Base-by-base conservation (phyloP, 2,797 vertebrate genomes). In the Rhincodon typus region DNA sequence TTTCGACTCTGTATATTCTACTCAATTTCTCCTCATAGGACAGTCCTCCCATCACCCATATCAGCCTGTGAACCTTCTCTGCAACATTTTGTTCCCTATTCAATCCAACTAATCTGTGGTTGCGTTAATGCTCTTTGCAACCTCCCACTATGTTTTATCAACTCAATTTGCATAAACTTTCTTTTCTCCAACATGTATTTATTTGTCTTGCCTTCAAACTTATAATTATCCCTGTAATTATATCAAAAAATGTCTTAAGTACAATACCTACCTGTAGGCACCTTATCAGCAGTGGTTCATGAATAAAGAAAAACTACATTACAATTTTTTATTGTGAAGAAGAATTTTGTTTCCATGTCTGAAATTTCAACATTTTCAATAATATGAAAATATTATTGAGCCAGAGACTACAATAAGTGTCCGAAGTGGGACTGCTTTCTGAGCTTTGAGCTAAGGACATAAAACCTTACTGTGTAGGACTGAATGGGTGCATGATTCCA, bases 331-430 rank as follows among this genome's bases (percentile, higher is more conserved):
- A 6, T 62, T 67, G 19, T 34, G 70, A 94, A 74, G 27, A 53
- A 95, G 46, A 27, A 77, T 95, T 95, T 53, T 95, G 70, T 95
- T 77, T 50, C 94, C 27, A 94, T 53, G 70, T 5, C 42, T 77
- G 46, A 27, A 77, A 74, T 95, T 74, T 46, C 69, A 94, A 74
- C 46, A 12, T 74, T 95, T 95, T 74, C 70, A 53, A 21, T 95
- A 95, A 67, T 21, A 21, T 46, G 70, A 13, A 74, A 4, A 30
- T 53, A 95, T 95, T 77, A 53, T 25, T 69, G 50, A 34, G 69
- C 46, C 10, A 74, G 94, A 74, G 13, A 30, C 13, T 53, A 95
- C 70, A 74, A 53, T 91, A 91, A 77, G 46, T 94, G 67, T 13
- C 23, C 46, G 50, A 74, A 94, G 30, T 25, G 42, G 72, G 27